Conservation (phyloP, 2,888 invertebrate genomes). For the Amblyjoppa proteus region DNA sequence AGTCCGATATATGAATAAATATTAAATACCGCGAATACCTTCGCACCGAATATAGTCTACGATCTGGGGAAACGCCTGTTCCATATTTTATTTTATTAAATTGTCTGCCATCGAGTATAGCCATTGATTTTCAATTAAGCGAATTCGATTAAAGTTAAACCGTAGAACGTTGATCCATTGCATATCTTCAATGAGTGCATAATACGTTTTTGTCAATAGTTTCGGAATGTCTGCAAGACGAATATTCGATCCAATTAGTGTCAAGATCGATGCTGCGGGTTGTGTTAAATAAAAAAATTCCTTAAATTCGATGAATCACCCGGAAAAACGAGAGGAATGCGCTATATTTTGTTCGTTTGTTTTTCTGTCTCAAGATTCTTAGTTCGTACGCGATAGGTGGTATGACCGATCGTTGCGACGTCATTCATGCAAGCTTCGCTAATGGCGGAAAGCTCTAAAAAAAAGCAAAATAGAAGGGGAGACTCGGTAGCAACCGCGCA, state of each 20-base stretch:
- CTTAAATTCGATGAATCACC: conserved; percentile 57
- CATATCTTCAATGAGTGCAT: background rate
- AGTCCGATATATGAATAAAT: conserved; percentile 1
- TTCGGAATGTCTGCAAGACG: background rate
- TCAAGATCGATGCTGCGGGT: conserved; percentile 18
- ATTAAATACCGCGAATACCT: conserved; percentile 3
- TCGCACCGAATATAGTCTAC: conserved; percentile 7
- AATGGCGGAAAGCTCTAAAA: conserved; percentile 53
- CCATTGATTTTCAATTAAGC: background rate
- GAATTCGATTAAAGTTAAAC: background rate
- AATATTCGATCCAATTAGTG: conserved; percentile 40
- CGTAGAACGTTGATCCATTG: background rate
- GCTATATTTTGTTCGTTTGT: conserved; percentile 2
- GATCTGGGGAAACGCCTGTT: background rate
- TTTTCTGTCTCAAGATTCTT: background rate
- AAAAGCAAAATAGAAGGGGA: background rate
- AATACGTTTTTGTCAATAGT: background rate
- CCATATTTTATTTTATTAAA: background rate
- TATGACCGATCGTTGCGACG: conserved; percentile 57
- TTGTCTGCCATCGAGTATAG: background rate
- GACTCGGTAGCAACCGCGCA: background rate
- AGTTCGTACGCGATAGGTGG: background rate
- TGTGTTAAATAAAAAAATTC: conserved; percentile 20
- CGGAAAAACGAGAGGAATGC: conserved; percentile 11
- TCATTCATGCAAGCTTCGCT: conserved; percentile 62